A percentile compares a stretch with the other conserved stretches of the same genome.
Conservation (phyloP, 2,113 vertebrate species). For the Australoheros scitulus region DNA sequence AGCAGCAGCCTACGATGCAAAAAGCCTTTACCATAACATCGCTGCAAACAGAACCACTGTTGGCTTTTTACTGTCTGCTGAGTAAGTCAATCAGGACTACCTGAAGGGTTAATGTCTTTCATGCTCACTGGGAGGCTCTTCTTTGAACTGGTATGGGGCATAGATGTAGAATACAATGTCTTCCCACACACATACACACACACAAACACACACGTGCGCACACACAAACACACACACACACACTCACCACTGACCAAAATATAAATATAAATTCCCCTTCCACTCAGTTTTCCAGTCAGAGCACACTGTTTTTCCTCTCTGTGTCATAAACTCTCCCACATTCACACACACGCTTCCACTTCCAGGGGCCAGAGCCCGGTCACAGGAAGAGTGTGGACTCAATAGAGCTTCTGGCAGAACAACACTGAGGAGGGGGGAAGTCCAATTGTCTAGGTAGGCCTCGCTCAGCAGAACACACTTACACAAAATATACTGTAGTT, state of each 20-base stretch:
- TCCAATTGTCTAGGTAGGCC: conserved; percentile 27
- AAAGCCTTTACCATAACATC: neutral
- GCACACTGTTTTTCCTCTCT: neutral
- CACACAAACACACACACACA: neutral
- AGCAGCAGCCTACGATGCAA: neutral
- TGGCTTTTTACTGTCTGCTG: neutral
- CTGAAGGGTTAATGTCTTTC: conserved; percentile 33
- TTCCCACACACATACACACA: neutral
- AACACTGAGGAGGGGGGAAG: neutral
- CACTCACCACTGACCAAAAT: neutral
- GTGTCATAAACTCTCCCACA: conserved; percentile 4
- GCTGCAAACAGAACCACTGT: neutral
- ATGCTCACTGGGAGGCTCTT: conserved; percentile 25
- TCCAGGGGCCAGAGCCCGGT: conserved; percentile 17
- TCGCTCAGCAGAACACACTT: neutral
- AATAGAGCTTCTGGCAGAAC: conserved; percentile 11
- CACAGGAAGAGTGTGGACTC: conserved; percentile 31
- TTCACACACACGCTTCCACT: conserved; percentile 25
- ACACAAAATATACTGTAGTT: neutral
- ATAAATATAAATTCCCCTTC: neutral
- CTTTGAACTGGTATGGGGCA: conserved; percentile 46
- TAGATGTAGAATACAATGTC: conserved; percentile 9
- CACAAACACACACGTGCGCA: neutral
- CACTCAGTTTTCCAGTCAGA: neutral
- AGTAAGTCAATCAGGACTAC: neutral